Conservation (phyloP, 2,113 vertebrate genomes). For the Solenodon paradoxus region DNA sequence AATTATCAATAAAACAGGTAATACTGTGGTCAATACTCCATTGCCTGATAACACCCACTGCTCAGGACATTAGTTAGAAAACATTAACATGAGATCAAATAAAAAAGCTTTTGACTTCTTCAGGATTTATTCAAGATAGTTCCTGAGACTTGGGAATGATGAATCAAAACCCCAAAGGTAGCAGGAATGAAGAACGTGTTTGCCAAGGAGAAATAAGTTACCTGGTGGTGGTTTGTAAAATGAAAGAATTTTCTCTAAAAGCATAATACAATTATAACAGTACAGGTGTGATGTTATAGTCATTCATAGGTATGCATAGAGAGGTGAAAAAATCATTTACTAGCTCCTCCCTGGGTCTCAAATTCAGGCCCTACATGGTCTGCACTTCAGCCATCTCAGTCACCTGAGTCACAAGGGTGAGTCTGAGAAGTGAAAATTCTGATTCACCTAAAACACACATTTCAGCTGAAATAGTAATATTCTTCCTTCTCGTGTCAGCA, state of each 20-base stretch:
- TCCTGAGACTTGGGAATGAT: background rate
- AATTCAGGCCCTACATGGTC: too few relatives aligned
- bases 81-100: background rate
- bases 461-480: background rate
- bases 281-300: too few relatives aligned
- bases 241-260: background rate
- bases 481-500: background rate
- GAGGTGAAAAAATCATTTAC: too few relatives aligned
- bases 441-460: background rate
- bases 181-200: background rate
- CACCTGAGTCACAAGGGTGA: too few relatives aligned
- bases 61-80: background rate
- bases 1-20: constrained; percentile 92
- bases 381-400: too few relatives aligned
- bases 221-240: background rate
- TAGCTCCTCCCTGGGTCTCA: too few relatives aligned
- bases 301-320: background rate
- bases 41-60: background rate
- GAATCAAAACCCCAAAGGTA: background rate
- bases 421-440: background rate
- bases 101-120: background rate
- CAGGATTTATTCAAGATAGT: background rate
- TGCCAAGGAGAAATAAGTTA: background rate
- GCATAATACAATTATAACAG: too few relatives aligned
- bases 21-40: background rate